phyloP scores from a whole-genome alignment of 2,797 vertebrate species.

The Centroberyx gerrardi region DNA sequence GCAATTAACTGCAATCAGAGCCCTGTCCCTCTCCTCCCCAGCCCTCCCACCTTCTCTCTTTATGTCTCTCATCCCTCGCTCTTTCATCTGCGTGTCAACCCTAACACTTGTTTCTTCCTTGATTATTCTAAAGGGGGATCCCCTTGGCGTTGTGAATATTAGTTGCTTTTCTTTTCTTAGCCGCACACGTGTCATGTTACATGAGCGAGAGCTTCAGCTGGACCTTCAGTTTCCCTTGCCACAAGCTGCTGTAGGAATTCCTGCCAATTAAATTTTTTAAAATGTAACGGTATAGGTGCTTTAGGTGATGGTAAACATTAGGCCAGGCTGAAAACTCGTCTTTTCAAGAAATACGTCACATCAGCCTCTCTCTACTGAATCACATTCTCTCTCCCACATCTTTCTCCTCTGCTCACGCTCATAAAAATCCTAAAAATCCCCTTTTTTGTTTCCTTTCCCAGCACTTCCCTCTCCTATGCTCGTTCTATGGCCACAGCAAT shows the following conservation, averaged over 20 bases:
- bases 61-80: constrained; percentile 34
- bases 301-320: too few relatives aligned
- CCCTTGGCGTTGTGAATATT: background rate
- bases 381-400: too few relatives aligned
- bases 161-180: background rate
- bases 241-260: too few relatives aligned
- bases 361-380: background rate
- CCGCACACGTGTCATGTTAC: too few relatives aligned
- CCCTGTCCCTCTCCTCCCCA: constrained; percentile 50
- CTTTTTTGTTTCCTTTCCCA: background rate
- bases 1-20: constrained; percentile 81
- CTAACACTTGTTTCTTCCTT: constrained; percentile 36
- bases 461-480: background rate
- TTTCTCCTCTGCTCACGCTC: too few relatives aligned
- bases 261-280: too few relatives aligned
- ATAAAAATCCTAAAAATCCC: background rate
- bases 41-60: constrained; percentile 52
- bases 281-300: too few relatives aligned
- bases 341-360: background rate
- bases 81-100: constrained; percentile 53
- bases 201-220: too few relatives aligned
- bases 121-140: constrained; percentile 23
- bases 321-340: background rate
- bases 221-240: too few relatives aligned
- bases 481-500: background rate